These are phyloP conservation scores for Sepiola atlantica DNA, from an alignment of 2,888 invertebrate species.

Conservation along the genomic window DNA sequence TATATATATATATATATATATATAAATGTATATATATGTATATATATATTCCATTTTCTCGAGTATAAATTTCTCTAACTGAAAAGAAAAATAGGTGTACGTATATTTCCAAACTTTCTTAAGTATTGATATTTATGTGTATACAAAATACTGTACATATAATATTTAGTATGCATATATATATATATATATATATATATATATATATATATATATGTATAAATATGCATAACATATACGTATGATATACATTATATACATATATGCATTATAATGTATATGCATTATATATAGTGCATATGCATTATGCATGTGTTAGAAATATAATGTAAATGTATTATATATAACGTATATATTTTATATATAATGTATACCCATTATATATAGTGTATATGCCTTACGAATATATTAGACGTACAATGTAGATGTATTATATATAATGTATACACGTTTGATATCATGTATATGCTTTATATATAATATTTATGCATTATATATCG, in stretches of 20 bases:
- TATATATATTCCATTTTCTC: neutral
- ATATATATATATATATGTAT: neutral
- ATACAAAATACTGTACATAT: neutral
- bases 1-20: neutral
- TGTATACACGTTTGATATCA: no score
- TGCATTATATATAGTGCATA: neutral
- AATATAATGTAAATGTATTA: no score
- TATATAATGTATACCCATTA: no score
- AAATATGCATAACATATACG: neutral
- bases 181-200: slow-evolving; percentile 39
- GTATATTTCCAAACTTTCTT: neutral
- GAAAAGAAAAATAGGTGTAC: neutral
- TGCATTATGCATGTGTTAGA: neutral
- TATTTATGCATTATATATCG: neutral
- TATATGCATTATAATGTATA: neutral
- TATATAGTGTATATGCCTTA: no score
- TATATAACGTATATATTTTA: no score
- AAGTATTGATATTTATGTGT: neutral
- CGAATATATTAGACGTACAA: no score
- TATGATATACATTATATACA: neutral
- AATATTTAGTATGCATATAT: slow-evolving; percentile 37
- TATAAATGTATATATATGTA: neutral
- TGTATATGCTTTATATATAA: no score
- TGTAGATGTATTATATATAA: no score
- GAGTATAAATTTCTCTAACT: neutral